These are phyloP conservation scores for Carollia perspicillata DNA, from an alignment of 2,113 vertebrate species.

Conservation along the genomic window DNA sequence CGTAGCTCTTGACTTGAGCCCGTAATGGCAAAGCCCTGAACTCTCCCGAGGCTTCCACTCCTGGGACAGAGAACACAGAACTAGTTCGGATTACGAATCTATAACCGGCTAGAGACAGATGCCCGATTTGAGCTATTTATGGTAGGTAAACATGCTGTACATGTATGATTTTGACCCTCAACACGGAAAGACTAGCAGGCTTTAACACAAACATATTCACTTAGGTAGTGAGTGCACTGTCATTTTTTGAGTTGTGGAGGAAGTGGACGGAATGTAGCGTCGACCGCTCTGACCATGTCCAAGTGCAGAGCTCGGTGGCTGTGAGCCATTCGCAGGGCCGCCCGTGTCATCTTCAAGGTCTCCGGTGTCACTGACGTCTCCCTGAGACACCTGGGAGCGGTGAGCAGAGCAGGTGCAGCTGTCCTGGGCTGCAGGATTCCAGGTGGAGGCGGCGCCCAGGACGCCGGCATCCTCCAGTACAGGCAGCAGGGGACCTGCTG, in stretches of 20 bases:
- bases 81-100: fast-evolving
- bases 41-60: background rate
- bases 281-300: background rate
- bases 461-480: too few relatives aligned
- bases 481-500: background rate
- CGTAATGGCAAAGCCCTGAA: background rate
- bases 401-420: fast-evolving
- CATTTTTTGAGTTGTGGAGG: background rate
- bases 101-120: background rate
- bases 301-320: fast-evolving
- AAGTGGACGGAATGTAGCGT: background rate
- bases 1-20: background rate
- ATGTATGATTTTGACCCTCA: background rate
- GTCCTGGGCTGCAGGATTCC: fast-evolving
- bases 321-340: fast-evolving
- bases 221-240: background rate
- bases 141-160: fast-evolving
- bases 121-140: background rate
- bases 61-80: background rate
- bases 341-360: too few relatives aligned
- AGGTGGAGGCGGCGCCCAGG: background rate
- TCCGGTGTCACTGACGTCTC: background rate
- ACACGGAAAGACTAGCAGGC: background rate
- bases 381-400: fast-evolving
- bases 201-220: background rate